Percentiles rank a stretch among this genome's conserved stretches.
Conservation (phyloP, 2,797 vertebrate genomes). For the Chrysolophus pictus region DNA sequence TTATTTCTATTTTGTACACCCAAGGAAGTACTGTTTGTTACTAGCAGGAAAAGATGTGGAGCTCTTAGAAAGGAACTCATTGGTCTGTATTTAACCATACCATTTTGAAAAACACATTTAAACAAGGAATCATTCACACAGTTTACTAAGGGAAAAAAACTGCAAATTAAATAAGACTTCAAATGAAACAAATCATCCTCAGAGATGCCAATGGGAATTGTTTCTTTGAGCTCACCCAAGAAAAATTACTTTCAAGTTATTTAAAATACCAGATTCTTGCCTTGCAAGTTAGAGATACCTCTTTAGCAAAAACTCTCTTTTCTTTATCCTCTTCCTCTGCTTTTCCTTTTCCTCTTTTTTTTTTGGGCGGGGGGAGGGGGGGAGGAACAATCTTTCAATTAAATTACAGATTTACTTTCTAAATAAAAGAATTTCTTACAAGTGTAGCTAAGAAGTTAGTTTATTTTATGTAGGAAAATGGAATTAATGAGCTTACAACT, state of each 20-base stretch:
- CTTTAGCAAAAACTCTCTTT: neutral
- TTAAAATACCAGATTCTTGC: neutral
- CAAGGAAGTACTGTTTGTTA: neutral
- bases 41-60: neutral
- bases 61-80: neutral
- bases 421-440: neutral
- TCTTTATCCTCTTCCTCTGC: neutral
- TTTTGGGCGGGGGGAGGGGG: no score
- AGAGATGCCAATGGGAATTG: neutral
- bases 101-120: neutral
- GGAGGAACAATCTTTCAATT: neutral
- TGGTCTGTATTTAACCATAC: neutral
- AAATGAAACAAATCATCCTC: neutral
- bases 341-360: neutral
- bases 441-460: neutral
- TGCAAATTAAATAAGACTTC: neutral
- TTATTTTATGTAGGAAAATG: neutral
- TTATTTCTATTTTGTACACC: neutral
- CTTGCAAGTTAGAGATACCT: neutral
- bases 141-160: neutral
- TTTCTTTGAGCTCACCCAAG: neutral
- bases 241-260: neutral
- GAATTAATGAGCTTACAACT: neutral
- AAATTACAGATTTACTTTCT: neutral
- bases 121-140: neutral